Evolutionary conservation across 1,140 invertebrate species (phyloP).

Genomic region (Panagrolaimus sp.): DNA sequence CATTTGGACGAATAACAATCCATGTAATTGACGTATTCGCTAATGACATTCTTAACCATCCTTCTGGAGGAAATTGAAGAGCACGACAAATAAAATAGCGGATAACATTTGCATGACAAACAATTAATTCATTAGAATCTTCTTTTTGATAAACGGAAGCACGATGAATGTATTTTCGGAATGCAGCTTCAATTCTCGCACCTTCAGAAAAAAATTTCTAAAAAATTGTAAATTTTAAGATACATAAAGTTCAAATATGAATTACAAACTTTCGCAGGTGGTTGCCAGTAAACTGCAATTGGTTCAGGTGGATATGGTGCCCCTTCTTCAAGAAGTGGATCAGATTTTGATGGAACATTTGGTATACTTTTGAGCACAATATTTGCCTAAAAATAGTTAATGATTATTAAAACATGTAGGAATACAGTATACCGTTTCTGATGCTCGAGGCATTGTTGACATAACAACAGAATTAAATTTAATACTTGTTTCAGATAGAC

Average conservation of each 20-base stretch:
- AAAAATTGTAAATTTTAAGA: slow-evolving; percentile 19
- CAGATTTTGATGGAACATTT: slow-evolving; percentile 15
- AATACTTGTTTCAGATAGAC: slow-evolving; percentile 34
- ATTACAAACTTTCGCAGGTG: slow-evolving; percentile 67
- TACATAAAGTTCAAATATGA: no score
- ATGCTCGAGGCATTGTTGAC: slow-evolving; percentile 87
- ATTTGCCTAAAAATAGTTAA: slow-evolving; percentile 60
- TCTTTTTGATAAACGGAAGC: slow-evolving; percentile 72
- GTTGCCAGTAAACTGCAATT: slow-evolving; percentile 75
- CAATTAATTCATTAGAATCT: slow-evolving; percentile 82
- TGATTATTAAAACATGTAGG: no score
- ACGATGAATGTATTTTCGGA: slow-evolving; percentile 84
- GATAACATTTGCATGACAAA: slow-evolving; percentile 97
- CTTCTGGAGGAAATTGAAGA: slow-evolving; percentile 91
- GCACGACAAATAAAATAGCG: slow-evolving; percentile 92
- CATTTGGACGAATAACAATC: slow-evolving; percentile 76
- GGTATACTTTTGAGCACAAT: slow-evolving; percentile 68
- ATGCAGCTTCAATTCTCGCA: slow-evolving; percentile 89
- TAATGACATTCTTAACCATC: slow-evolving; percentile 83
- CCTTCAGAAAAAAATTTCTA: slow-evolving; percentile 87
- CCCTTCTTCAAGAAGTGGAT: slow-evolving; percentile 75
- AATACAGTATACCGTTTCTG: slow-evolving; percentile 67
- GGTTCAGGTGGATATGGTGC: slow-evolving; percentile 83
- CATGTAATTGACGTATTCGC: slow-evolving; percentile 89
- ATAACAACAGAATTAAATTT: slow-evolving; percentile 45